phyloP scores from a whole-genome alignment of 1,140 invertebrate genomes.

The Drosophila parvula region DNA sequence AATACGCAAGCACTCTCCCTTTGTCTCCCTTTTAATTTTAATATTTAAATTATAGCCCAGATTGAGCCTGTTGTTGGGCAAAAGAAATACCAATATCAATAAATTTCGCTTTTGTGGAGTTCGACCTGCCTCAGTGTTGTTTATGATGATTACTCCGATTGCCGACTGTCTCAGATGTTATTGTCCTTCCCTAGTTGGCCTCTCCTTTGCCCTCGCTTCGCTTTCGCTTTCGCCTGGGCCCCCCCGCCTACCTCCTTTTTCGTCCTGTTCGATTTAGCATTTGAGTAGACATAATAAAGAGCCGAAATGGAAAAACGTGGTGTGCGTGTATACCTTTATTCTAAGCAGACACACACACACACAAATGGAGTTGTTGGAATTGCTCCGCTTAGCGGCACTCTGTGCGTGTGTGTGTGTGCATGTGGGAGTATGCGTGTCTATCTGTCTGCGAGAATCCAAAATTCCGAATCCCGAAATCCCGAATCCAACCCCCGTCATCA shows the following conservation, averaged over 20 bases:
- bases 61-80: background rate
- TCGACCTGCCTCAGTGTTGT: constrained; percentile 31
- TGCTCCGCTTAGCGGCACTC: constrained; percentile 66
- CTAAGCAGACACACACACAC: constrained; percentile 48
- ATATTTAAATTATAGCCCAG: constrained; percentile 3
- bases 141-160: constrained; percentile 31
- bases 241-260: background rate
- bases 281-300: constrained; percentile 72
- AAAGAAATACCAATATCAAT: constrained; percentile 10
- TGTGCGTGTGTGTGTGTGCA: constrained; percentile 10
- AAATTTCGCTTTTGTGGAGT: constrained; percentile 6
- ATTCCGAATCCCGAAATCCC: constrained; percentile 33
- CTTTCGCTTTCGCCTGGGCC: background rate
- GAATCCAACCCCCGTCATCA: constrained; percentile 56
- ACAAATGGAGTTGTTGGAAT: constrained; percentile 68
- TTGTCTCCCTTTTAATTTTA: constrained; percentile 1
- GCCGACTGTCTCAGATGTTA: constrained; percentile 1
- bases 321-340: constrained; percentile 45
- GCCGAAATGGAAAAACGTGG: constrained; percentile 51
- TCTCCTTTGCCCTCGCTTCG: background rate
- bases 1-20: too few relatives aligned
- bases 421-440: constrained; percentile 27
- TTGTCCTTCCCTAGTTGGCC: constrained; percentile 32
- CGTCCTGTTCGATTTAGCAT: constrained; percentile 34
- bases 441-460: constrained; percentile 61